These are phyloP conservation scores for Lycaon pictus DNA, from an alignment of 2,113 vertebrate species.

Conservation along the genomic window DNA sequence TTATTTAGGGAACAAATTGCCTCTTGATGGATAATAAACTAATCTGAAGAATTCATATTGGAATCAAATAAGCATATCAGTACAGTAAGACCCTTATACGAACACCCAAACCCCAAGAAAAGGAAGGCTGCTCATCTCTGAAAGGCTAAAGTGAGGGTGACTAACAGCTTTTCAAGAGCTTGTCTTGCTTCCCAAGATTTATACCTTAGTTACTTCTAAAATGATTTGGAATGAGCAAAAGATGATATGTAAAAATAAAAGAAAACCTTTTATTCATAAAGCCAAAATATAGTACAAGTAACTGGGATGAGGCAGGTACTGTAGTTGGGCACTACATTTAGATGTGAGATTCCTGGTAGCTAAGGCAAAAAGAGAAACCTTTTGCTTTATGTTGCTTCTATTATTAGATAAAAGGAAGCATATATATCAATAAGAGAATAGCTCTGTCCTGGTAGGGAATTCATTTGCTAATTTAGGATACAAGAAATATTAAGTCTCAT, in stretches of 20 bases:
- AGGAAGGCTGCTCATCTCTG: neutral
- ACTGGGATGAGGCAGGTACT: neutral
- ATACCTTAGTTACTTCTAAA: neutral
- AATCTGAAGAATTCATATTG: neutral
- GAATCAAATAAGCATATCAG: conserved; percentile 2
- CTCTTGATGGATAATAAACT: conserved; percentile 56
- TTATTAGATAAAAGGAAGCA: neutral
- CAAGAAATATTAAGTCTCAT: neutral
- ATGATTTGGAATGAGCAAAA: neutral
- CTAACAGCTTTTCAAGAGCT: neutral
- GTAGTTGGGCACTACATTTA: neutral
- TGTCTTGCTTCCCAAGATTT: neutral
- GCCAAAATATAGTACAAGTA: neutral
- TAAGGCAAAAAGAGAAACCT: conserved; percentile 26
- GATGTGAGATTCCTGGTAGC: neutral
- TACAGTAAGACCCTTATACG: neutral
- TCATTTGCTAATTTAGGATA: neutral
- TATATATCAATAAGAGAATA: neutral
- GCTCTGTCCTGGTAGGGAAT: neutral
- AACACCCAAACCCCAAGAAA: neutral
- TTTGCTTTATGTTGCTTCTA: neutral
- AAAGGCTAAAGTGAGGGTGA: neutral
- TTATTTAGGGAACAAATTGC: conserved; percentile 52
- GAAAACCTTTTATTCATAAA: conserved; percentile 1
- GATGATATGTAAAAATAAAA: neutral